Conservation (phyloP, 2,888 invertebrate species). For the Meliscaeva auricollis region DNA sequence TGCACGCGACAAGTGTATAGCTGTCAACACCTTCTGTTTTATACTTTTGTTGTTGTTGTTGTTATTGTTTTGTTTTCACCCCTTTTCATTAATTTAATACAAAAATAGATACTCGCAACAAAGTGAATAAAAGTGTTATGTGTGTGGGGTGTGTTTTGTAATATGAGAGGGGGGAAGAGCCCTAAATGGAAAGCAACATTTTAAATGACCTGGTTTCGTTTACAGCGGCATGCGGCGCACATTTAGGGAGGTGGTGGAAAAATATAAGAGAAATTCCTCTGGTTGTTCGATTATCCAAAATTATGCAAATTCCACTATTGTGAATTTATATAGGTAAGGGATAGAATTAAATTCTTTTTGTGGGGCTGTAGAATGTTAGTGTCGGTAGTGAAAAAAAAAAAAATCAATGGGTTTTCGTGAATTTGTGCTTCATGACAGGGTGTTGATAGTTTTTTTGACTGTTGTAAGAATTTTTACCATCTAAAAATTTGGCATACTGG, state of each 20-base stretch:
- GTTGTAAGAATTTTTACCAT: no score
- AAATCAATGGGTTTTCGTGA: background rate
- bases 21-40: slow-evolving; percentile 33
- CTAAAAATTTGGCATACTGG: no score
- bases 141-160: background rate
- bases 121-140: slow-evolving; percentile 1
- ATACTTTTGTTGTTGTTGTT: background rate
- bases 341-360: slow-evolving; percentile 1
- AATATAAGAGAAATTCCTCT: background rate
- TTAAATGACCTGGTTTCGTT: slow-evolving; percentile 38
- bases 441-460: background rate
- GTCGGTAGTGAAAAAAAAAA: background rate
- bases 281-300: slow-evolving; percentile 31
- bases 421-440: background rate
- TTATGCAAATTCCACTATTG: slow-evolving; percentile 1
- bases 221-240: background rate
- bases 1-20: slow-evolving; percentile 29
- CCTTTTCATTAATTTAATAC: slow-evolving; percentile 32
- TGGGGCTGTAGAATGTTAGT: background rate
- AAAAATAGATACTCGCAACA: slow-evolving; percentile 26
- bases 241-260: background rate
- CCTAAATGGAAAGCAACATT: slow-evolving; percentile 6
- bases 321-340: background rate
- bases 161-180: background rate
- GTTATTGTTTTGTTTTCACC: slow-evolving; percentile 17